Base-by-base conservation (phyloP, 1,140 invertebrate species). In the Diorhabda sublineata region DNA sequence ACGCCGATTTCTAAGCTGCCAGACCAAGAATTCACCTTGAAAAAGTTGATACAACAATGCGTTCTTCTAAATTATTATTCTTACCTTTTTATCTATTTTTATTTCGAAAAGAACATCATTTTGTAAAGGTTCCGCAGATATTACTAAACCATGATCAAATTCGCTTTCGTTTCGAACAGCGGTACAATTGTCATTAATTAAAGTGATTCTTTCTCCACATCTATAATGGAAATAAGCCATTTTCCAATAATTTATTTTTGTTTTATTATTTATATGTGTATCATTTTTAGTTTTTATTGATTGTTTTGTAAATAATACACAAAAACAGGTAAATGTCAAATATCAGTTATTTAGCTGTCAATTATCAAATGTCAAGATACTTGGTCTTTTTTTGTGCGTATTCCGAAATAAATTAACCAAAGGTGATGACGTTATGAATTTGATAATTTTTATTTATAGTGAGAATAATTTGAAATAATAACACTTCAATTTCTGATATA, bases 1-100 rank as follows among this genome's bases (percentile, higher is more conserved):
- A 97, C 90, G 47, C 96, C 96, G 76, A 97, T 93, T 84, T 96
- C 93, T 77, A 98, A 89, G 72, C 91, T 95, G 42, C 95, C 95
- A 82, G 91, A 95, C 94, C 95, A 97, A 57, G 90, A 86, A 76
- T 87, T 87, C 69, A 91, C 87, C 90, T 92, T 26, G 26, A 68
- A 60, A 79, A 75, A 9, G 42, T 26, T 26, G 26, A 26, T 26
- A 26, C 26, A 26, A 26, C 26, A 26, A 26, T 1, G 26, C 26
- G 26, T 26, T 26, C 26, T 26, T 66, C 58, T 58, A 43, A 64
- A 57, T 68, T 47, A 47, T 42, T 44, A 26, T 56, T 9, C 60
- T 70, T 82, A 95, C 93, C 89, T 94, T 95, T 82, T 90, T 91
- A 76, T 95, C 93, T 75, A 97, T 93, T 75, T 88, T 87, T 68